These are phyloP conservation scores for Lamellibrachia satsuma DNA, from an alignment of 2,888 invertebrate genomes.

Conservation along the genomic window DNA sequence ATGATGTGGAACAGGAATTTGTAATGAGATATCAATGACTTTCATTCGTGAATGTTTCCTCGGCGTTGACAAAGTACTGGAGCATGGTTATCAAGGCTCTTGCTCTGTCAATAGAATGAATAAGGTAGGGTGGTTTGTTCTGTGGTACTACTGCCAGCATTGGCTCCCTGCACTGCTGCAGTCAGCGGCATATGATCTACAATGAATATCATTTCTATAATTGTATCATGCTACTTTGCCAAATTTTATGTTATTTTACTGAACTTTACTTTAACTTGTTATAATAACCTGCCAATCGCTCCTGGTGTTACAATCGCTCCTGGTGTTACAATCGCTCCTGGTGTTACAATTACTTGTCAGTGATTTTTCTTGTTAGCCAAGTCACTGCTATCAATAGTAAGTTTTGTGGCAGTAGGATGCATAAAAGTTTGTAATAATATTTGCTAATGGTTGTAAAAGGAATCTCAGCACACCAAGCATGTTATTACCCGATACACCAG, in stretches of 20 bases:
- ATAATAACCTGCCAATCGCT: not conserved
- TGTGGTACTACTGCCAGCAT: not conserved
- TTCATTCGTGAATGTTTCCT: not conserved
- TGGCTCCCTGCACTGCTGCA: not conserved
- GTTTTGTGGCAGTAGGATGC: not conserved
- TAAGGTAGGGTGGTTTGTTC: not conserved
- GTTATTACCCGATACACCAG: not conserved
- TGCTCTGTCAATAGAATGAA: not conserved
- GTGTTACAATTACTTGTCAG: not conserved
- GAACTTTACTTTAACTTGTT: not conserved
- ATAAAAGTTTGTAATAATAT: not conserved
- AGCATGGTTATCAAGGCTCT: not conserved
- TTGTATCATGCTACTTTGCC: not conserved
- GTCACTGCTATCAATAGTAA: not conserved
- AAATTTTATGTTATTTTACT: not conserved
- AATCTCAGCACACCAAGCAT: conserved; percentile 4
- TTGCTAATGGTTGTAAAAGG: not conserved
- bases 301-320: not conserved
- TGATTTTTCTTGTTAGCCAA: not conserved
- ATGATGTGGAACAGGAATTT: not conserved
- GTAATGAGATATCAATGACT: not conserved
- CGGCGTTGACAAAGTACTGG: not conserved
- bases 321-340: not conserved
- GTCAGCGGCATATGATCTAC: not conserved
- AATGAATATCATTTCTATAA: not conserved